Conservation (phyloP, 2,113 vertebrate species). For the Coturnix japonica region DNA sequence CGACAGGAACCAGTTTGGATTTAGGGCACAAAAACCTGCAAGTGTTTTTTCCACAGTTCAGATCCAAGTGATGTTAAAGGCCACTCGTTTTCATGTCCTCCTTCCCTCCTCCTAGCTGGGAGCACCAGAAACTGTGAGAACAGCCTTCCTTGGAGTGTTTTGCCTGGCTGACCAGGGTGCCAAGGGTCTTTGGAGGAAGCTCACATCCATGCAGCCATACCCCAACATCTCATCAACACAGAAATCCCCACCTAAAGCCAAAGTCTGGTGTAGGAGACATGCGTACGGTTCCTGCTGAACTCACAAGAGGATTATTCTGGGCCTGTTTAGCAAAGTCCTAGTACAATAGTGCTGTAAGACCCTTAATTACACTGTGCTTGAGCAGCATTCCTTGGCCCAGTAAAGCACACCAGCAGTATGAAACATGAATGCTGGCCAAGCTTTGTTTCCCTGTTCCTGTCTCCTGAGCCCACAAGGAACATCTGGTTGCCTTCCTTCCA, state of each 20-base stretch:
- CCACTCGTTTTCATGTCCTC: slow-evolving; percentile 3
- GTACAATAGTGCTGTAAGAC: slow-evolving; percentile 45
- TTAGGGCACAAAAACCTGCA: not conserved
- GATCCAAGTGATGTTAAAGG: slow-evolving; percentile 11
- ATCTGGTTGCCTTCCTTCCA: slow-evolving; percentile 60
- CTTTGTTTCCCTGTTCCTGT: slow-evolving; percentile 65
- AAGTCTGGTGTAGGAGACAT: not conserved
- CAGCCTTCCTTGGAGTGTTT: not conserved
- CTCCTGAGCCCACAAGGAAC: slow-evolving; percentile 62
- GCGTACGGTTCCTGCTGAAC: not conserved
- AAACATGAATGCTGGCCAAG: slow-evolving; percentile 50
- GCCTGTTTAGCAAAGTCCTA: not conserved
- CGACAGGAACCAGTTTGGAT: not conserved
- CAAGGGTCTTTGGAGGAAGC: not conserved
- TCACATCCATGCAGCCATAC: not conserved
- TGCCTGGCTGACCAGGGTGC: not conserved
- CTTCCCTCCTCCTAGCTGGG: not conserved
- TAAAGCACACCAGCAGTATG: slow-evolving; percentile 45
- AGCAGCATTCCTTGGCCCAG: slow-evolving; percentile 62
- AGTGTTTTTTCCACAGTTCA: not conserved
- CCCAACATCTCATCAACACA: not conserved
- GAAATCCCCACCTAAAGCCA: not conserved
- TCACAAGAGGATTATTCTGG: not conserved
- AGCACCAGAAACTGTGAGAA: not conserved
- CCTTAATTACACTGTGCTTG: slow-evolving; percentile 2